Conservation (phyloP, 2,888 invertebrate genomes). For the Ypsolopha scabrella region DNA sequence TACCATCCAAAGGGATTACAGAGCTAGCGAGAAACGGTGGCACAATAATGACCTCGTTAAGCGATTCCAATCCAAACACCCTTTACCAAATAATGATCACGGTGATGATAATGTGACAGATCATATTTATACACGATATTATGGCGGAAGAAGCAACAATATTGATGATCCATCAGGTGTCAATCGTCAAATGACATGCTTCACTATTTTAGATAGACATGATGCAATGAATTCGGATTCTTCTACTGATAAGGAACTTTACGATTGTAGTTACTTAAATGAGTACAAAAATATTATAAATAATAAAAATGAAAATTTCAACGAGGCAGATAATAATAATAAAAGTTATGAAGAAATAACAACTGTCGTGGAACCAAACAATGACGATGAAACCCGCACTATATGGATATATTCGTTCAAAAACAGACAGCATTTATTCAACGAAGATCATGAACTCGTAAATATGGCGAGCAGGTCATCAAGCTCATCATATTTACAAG, state of each 20-base stretch:
- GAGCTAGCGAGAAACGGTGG: constrained; percentile 27
- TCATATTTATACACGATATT: too few relatives aligned
- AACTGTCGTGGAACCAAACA: constrained; percentile 9
- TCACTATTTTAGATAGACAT: constrained; percentile 33
- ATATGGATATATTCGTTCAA: constrained; percentile 51
- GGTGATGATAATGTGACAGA: constrained; percentile 6
- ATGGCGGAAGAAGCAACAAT: too few relatives aligned
- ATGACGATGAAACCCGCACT: constrained; percentile 27
- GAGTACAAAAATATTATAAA: too few relatives aligned
- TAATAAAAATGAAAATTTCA: too few relatives aligned
- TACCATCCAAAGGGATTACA: constrained; percentile 21
- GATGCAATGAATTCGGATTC: constrained; percentile 23
- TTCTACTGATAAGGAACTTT: constrained; percentile 25
- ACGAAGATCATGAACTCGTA: constrained; percentile 25
- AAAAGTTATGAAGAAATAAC: too few relatives aligned
- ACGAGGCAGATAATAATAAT: too few relatives aligned
- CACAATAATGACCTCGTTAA: constrained; percentile 13
- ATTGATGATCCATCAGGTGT: not conserved
- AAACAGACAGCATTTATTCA: constrained; percentile 33
- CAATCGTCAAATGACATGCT: constrained; percentile 29
- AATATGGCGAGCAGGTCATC: constrained; percentile 20
- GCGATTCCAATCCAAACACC: constrained; percentile 6
- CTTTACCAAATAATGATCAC: not conserved
- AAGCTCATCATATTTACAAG: constrained; percentile 9
- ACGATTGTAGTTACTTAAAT: constrained; percentile 5